These are phyloP conservation scores for Camponotus fellah DNA, from an alignment of 2,888 invertebrate genomes.

Conservation along the genomic window DNA sequence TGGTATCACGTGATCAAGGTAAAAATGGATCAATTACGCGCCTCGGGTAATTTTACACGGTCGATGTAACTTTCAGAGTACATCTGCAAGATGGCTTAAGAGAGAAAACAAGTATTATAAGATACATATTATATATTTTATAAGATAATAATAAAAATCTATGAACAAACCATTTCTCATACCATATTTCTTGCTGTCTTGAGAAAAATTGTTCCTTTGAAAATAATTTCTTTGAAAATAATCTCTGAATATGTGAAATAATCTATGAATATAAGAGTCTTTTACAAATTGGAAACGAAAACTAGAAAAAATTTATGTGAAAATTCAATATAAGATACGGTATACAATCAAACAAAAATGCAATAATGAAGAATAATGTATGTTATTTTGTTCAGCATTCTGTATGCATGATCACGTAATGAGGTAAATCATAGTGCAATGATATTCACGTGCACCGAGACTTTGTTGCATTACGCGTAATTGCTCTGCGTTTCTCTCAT, in stretches of 20 bases:
- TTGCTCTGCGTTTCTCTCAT: slow-evolving; percentile 17
- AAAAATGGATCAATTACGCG: slow-evolving; percentile 3
- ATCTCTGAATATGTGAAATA: neutral
- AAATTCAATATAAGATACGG: neutral
- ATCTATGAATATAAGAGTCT: neutral
- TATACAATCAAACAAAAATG: neutral
- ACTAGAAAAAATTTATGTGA: neutral
- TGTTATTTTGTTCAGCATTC: neutral
- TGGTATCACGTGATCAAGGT: neutral
- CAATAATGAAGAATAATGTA: neutral
- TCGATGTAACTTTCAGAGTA: neutral
- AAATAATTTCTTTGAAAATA: neutral
- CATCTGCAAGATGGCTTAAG: neutral
- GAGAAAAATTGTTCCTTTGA: neutral
- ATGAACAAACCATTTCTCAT: no score
- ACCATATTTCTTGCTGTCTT: neutral
- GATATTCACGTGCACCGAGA: neutral
- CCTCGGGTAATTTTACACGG: neutral
- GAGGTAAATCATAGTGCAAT: neutral
- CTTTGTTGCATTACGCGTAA: slow-evolving; percentile 8
- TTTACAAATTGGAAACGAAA: neutral
- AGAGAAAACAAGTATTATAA: neutral
- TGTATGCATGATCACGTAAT: neutral
- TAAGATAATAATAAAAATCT: neutral
- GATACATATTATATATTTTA: neutral